Evolutionary conservation across 2,113 vertebrate species (phyloP).

Genomic region (Uria aalge): DNA sequence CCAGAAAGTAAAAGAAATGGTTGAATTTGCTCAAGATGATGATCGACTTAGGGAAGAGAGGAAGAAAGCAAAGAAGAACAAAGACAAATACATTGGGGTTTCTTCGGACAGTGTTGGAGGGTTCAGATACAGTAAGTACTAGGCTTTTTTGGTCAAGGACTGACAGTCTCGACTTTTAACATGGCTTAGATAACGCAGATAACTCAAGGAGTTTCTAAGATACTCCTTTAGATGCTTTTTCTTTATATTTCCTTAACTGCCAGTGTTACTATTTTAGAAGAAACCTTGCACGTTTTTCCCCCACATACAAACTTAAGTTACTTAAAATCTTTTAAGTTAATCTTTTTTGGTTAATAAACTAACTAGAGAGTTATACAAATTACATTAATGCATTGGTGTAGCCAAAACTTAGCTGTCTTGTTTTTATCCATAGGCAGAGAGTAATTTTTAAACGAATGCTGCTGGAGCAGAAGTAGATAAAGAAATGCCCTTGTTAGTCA

Average conservation of each 20-base stretch:
- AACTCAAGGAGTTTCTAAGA: background rate
- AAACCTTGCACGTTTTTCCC: background rate
- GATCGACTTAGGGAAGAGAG: constrained; percentile 93
- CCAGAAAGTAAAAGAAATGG: constrained; percentile 96
- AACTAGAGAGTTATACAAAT: background rate
- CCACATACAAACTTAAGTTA: background rate
- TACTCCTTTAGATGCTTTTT: background rate
- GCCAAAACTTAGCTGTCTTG: background rate
- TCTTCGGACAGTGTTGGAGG: constrained; percentile 90
- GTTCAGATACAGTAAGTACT: constrained; percentile 88
- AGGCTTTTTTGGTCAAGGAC: background rate
- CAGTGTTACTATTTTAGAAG: background rate
- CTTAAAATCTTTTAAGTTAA: background rate
- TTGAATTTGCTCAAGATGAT: constrained; percentile 97
- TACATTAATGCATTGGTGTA: background rate
- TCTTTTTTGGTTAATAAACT: background rate
- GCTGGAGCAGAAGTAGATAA: background rate
- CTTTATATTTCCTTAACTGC: background rate
- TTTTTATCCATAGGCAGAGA: background rate
- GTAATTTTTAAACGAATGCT: background rate
- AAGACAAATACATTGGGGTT: constrained; percentile 96
- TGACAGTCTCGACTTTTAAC: background rate
- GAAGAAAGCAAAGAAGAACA: constrained; percentile 98
- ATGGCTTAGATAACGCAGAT: background rate
- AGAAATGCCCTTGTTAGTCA: background rate